These are phyloP conservation scores for Plebejus anna DNA, from an alignment of 2,888 invertebrate genomes.

Conservation along the genomic window DNA sequence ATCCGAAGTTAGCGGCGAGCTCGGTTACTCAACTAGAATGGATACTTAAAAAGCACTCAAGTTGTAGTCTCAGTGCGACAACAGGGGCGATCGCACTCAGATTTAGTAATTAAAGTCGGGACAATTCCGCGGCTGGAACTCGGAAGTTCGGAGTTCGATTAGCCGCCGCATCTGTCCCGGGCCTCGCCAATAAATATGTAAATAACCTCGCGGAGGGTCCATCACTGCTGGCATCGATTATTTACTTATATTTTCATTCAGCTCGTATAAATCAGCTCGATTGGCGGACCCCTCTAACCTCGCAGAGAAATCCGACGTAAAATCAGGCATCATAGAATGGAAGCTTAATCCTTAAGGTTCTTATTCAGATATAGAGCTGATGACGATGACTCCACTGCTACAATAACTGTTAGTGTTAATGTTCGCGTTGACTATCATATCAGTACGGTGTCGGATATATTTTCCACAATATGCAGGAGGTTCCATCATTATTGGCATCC, in stretches of 20 bases:
- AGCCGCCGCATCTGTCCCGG: background rate
- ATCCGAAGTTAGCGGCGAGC: background rate
- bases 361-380: background rate
- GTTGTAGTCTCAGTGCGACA: background rate
- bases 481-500: background rate
- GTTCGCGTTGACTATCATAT: too few relatives aligned
- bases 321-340: too few relatives aligned
- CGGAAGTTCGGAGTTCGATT: background rate
- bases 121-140: constrained; percentile 4
- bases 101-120: constrained; percentile 1
- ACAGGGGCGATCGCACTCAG: background rate
- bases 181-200: constrained; percentile 1
- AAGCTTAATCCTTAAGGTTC: background rate
- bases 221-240: background rate
- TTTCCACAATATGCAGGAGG: too few relatives aligned
- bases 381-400: background rate
- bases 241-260: background rate
- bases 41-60: background rate
- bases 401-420: background rate
- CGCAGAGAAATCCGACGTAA: too few relatives aligned
- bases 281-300: too few relatives aligned
- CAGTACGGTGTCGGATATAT: too few relatives aligned
- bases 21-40: background rate
- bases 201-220: background rate
- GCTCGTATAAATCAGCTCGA: background rate